These are phyloP conservation scores for Brachionus plicatilis DNA, from an alignment of 1,140 invertebrate species.

Conservation along the genomic window DNA sequence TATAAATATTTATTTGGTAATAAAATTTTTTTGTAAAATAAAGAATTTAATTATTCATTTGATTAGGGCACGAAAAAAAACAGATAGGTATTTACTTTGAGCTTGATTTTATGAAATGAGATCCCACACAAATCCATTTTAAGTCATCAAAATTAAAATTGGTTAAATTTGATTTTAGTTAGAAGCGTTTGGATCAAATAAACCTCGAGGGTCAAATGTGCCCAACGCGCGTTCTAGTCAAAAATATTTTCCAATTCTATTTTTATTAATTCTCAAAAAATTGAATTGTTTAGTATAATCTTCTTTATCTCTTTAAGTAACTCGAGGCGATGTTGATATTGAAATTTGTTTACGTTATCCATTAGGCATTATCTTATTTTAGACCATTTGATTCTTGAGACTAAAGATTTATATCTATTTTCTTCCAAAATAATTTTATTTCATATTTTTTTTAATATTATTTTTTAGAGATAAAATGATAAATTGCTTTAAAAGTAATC, in stretches of 20 bases:
- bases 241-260: background rate
- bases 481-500: background rate
- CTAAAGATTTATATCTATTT: too few species aligned
- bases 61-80: background rate
- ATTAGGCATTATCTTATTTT: background rate
- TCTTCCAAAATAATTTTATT: too few species aligned
- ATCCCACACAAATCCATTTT: background rate
- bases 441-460: background rate
- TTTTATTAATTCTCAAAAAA: background rate
- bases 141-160: constrained; percentile 10
- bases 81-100: background rate
- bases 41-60: constrained; percentile 30
- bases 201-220: background rate
- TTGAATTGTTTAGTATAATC: background rate
- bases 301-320: background rate
- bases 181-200: background rate
- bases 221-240: background rate
- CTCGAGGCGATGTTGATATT: background rate
- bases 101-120: background rate
- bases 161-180: background rate
- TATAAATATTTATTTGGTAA: constrained; percentile 14
- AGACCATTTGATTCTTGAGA: background rate
- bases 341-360: background rate
- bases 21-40: background rate
- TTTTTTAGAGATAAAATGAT: background rate